phyloP scores from a whole-genome alignment of 2,888 invertebrate species.

The Brachycybe producta region DNA sequence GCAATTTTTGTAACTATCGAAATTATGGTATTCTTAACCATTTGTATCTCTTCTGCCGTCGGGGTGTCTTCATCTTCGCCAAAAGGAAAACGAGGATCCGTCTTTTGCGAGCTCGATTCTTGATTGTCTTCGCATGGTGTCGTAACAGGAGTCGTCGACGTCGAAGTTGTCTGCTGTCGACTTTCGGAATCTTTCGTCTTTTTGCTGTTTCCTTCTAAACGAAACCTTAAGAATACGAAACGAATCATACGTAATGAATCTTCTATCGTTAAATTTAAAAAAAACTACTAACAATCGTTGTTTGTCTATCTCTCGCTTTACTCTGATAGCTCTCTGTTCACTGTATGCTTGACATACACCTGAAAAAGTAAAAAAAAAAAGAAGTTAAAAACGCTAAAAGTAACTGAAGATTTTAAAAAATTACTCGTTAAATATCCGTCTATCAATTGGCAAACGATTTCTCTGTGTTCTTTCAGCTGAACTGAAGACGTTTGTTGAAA shows the following conservation, averaged over 20 bases:
- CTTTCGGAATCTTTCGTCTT: not conserved
- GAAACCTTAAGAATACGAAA: not conserved
- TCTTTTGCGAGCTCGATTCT: not conserved
- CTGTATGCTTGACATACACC: conserved; percentile 74
- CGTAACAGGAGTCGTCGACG: not conserved
- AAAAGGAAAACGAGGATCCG: conserved; percentile 1
- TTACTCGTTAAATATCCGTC: conserved; percentile 59
- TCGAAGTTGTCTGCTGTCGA: not conserved
- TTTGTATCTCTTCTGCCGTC: conserved; percentile 75
- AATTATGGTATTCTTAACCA: conserved; percentile 35
- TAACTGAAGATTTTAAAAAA: not conserved
- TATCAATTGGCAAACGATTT: conserved; percentile 57
- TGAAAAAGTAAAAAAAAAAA: conserved; percentile 24
- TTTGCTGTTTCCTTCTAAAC: not conserved
- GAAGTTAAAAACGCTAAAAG: not conserved
- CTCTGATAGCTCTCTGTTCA: conserved; percentile 72
- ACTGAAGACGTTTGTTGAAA: conserved; percentile 27
- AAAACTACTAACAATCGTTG: conserved; percentile 47
- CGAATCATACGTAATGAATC: not conserved
- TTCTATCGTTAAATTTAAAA: not conserved
- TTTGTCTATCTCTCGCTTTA: conserved; percentile 70
- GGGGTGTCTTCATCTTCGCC: conserved; percentile 48
- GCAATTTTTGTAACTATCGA: not conserved
- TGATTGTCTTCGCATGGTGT: not conserved
- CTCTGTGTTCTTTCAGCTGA: conserved; percentile 64